phyloP scores from a whole-genome alignment of 2,113 vertebrate genomes.

The Nyctibius bracteatus region DNA sequence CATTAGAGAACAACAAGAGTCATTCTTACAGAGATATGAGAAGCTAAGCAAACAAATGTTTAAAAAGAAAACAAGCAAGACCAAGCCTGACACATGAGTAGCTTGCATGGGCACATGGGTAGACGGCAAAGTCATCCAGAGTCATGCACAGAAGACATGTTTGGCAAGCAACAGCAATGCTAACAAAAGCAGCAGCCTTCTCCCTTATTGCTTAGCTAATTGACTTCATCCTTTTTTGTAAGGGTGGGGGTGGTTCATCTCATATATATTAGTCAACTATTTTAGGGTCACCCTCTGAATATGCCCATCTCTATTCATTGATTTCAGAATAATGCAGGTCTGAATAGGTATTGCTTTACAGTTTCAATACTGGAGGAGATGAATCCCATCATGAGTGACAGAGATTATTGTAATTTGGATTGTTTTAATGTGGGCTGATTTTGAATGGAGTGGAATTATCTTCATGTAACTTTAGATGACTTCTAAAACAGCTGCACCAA shows the following conservation, averaged over 20 bases:
- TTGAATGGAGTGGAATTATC: not conserved
- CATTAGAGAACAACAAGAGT: not conserved
- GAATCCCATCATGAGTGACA: not conserved
- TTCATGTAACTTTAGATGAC: not conserved
- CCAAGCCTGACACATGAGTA: not conserved
- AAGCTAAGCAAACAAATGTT: not conserved
- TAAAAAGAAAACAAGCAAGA: not conserved
- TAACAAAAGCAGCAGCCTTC: not conserved
- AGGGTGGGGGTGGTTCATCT: not conserved
- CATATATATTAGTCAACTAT: not conserved
- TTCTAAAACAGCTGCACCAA: not conserved
- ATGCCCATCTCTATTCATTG: not conserved
- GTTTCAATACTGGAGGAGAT: not conserved
- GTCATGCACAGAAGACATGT: not conserved
- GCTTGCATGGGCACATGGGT: fast-evolving
- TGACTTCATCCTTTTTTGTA: not conserved
- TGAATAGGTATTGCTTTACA: not conserved
- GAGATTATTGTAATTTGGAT: not conserved
- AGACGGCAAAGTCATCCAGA: not conserved
- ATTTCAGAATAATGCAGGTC: not conserved
- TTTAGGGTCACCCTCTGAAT: not conserved
- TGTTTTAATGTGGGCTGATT: not conserved
- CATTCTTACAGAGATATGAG: not conserved
- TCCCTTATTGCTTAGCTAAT: not conserved
- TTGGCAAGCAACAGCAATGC: not conserved